phyloP scores from a whole-genome alignment of 35 echinoderm and acorn worm genomes.

The Heliocidaris tuberculata region DNA sequence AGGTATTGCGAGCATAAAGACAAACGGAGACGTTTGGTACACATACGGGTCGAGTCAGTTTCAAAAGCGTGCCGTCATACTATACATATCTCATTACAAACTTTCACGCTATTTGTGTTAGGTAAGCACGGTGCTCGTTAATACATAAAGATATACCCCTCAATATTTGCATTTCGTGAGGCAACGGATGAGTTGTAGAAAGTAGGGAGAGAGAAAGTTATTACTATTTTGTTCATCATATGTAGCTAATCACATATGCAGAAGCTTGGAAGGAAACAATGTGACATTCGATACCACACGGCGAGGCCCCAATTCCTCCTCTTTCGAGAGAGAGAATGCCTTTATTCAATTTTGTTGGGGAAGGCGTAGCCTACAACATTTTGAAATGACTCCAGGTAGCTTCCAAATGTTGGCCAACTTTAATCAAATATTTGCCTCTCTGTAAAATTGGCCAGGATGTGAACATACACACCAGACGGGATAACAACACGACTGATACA shows the following conservation, averaged over 20 bases:
- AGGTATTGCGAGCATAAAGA: not conserved
- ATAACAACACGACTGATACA: no score
- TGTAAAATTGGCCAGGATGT: no score
- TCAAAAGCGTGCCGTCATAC: not conserved
- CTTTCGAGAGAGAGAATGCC: not conserved
- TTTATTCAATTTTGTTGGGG: not conserved
- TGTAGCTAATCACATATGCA: not conserved
- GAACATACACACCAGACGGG: no score
- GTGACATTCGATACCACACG: not conserved
- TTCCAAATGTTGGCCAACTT: no score
- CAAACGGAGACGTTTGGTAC: not conserved
- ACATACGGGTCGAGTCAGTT: not conserved
- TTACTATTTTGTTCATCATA: not conserved
- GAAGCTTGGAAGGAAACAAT: not conserved
- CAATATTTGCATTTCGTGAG: not conserved
- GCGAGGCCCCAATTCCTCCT: not conserved
- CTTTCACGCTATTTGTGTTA: not conserved
- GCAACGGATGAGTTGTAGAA: not conserved
- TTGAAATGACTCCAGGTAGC: not conserved
- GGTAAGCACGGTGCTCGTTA: not conserved
- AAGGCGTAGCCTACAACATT: not conserved
- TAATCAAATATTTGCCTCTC: no score
- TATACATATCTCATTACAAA: not conserved
- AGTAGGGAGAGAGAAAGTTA: not conserved
- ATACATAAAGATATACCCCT: not conserved